Evolutionary conservation across 2,797 vertebrate species (phyloP).

Genomic region (Sylvia borin): DNA sequence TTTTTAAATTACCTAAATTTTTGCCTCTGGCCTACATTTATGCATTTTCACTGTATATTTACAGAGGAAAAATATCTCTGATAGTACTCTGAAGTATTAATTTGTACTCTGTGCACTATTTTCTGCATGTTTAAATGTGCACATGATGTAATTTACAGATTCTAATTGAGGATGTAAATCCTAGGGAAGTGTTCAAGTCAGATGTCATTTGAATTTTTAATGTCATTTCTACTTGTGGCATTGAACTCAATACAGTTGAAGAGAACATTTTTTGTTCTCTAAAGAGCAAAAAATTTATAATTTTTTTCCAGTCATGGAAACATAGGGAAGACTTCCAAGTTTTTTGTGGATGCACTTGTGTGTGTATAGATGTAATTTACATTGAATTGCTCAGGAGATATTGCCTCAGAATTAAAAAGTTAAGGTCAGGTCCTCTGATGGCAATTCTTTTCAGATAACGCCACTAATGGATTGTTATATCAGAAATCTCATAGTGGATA

Average conservation of each 20-base stretch:
- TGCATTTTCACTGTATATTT: not conserved
- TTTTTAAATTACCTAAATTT: not conserved
- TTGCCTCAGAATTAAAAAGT: not conserved
- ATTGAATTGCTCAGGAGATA: not conserved
- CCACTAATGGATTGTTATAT: not conserved
- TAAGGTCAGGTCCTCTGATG: not conserved
- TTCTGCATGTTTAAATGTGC: not conserved
- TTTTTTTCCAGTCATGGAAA: not conserved
- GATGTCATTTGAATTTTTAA: not conserved
- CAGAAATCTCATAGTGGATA: not conserved
- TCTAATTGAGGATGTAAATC: not conserved
- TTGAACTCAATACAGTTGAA: not conserved
- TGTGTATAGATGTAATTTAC: fast-evolving
- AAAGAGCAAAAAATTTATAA: not conserved
- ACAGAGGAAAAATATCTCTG: not conserved
- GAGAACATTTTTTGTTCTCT: not conserved
- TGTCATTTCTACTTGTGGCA: not conserved
- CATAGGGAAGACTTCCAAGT: not conserved
- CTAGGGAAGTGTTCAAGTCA: not conserved
- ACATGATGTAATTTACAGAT: not conserved
- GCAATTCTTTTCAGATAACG: not conserved
- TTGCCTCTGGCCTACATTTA: not conserved
- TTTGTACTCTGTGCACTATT: not conserved
- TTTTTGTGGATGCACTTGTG: not conserved
- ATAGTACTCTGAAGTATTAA: not conserved